phyloP scores from a whole-genome alignment of 1,140 invertebrate species.

The Rhyzopertha dominica region DNA sequence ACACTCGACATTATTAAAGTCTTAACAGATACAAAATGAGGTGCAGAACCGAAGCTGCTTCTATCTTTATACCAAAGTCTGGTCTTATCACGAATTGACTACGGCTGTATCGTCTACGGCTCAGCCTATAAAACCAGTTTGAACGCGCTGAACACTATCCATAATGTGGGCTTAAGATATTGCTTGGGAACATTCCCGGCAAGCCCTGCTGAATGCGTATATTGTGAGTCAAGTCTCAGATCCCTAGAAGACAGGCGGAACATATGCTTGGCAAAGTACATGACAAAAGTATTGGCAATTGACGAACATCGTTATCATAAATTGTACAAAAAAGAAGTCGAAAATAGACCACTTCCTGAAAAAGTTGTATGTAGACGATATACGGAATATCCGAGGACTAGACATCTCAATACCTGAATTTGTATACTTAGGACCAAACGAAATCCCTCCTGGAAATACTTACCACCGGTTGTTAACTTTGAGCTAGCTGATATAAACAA shows the following conservation, averaged over 20 bases:
- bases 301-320: too few species aligned
- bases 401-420: too few species aligned
- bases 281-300: too few species aligned
- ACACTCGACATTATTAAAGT: constrained; percentile 5
- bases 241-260: constrained; percentile 12
- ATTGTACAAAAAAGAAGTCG: too few species aligned
- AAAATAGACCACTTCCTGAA: too few species aligned
- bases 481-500: too few species aligned
- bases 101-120: constrained; percentile 9
- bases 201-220: constrained; percentile 9
- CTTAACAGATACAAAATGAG: constrained; percentile 6
- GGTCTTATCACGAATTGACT: constrained; percentile 10
- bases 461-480: too few species aligned
- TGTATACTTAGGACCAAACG: too few species aligned
- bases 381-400: too few species aligned
- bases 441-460: too few species aligned
- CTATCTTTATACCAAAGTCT: constrained; percentile 7
- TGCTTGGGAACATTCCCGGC: constrained; percentile 7
- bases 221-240: constrained; percentile 6
- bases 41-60: constrained; percentile 7
- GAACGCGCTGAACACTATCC: constrained; percentile 7
- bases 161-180: constrained; percentile 4
- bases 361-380: too few species aligned
- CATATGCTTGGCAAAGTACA: too few species aligned
- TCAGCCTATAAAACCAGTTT: constrained; percentile 2